phyloP scores from a whole-genome alignment of 2,888 invertebrate genomes.

The Melanotus villosus region DNA sequence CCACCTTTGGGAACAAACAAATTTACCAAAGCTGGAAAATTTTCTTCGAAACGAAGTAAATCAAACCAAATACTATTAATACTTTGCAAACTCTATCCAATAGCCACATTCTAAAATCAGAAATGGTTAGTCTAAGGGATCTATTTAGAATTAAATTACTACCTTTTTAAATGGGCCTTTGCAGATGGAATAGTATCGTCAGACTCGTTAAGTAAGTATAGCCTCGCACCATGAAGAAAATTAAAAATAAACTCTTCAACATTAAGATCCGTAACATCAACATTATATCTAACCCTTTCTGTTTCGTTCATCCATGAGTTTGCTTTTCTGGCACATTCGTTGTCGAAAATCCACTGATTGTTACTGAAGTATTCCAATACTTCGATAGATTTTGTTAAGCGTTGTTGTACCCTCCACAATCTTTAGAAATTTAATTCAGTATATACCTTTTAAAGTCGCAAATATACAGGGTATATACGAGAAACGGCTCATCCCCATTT shows the following conservation, averaged over 20 bases:
- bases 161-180: too few relatives aligned
- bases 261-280: conserved; percentile 81
- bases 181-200: conserved; percentile 87
- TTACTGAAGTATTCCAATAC: conserved; percentile 94
- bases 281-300: conserved; percentile 78
- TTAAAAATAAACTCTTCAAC: conserved; percentile 86
- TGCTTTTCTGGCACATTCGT: conserved; percentile 74
- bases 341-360: conserved; percentile 92
- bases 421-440: conserved; percentile 66
- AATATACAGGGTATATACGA: too few relatives aligned
- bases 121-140: too few relatives aligned
- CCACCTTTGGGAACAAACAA: too few relatives aligned
- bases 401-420: conserved; percentile 84
- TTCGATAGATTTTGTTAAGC: conserved; percentile 88
- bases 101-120: too few relatives aligned
- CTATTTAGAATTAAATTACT: too few relatives aligned
- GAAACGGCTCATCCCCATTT: too few relatives aligned
- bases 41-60: too few relatives aligned
- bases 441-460: not conserved
- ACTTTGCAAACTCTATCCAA: too few relatives aligned
- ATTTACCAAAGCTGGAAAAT: too few relatives aligned
- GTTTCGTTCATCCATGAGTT: conserved; percentile 75
- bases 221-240: conserved; percentile 85
- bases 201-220: conserved; percentile 86
- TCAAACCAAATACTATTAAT: too few relatives aligned